Evolutionary conservation across 2,797 vertebrate genomes (phyloP).

Genomic region (Tragopan temminckii): DNA sequence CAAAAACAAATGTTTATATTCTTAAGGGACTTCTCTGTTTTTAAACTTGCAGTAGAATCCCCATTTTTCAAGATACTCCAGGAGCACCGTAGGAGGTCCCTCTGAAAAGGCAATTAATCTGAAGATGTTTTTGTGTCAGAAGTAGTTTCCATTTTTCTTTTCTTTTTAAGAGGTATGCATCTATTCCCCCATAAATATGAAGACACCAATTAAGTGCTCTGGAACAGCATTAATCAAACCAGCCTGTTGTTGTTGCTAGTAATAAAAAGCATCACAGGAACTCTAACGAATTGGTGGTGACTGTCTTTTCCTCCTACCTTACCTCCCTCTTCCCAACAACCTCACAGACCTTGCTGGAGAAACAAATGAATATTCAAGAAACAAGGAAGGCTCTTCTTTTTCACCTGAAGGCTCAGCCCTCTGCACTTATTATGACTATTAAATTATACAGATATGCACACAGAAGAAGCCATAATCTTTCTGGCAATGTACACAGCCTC

Average conservation of each 20-base stretch:
- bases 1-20: neutral
- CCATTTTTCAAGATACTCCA: neutral
- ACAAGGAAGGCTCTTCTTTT: neutral
- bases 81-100: neutral
- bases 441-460: neutral
- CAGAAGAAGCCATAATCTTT: neutral
- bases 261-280: neutral
- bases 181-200: neutral
- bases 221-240: neutral
- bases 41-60: neutral
- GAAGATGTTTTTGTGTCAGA: neutral
- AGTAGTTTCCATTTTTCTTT: neutral
- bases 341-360: neutral
- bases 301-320: neutral
- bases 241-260: neutral
- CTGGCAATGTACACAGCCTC: neutral
- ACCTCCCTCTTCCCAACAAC: neutral
- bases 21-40: neutral
- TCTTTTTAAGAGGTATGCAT: neutral
- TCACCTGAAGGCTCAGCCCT: neutral
- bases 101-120: neutral
- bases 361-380: neutral
- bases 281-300: neutral
- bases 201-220: neutral
- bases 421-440: neutral